Percentiles rank a stretch among this genome's conserved stretches.
These are phyloP conservation scores for Ceryle rudis DNA, from an alignment of 2,797 vertebrate species.

Conservation along the genomic window DNA sequence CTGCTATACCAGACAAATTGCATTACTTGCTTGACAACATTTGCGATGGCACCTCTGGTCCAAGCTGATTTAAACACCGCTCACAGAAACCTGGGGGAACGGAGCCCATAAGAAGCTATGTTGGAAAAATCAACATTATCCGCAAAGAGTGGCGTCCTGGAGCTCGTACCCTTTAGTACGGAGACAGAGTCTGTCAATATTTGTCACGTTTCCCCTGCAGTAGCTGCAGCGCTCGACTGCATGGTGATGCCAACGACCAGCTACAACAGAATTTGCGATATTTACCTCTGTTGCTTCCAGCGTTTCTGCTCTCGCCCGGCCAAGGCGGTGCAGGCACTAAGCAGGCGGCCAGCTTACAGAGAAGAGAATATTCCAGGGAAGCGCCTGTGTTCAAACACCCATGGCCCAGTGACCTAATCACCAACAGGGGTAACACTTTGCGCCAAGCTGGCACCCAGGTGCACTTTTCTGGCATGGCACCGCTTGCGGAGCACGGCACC, in stretches of 20 bases:
- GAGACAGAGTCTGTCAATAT: background rate
- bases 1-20: background rate
- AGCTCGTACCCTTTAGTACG: background rate
- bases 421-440: background rate
- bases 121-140: background rate
- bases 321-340: rapidly evolving
- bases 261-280: rapidly evolving
- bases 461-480: background rate
- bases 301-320: background rate
- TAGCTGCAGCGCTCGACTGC: background rate
- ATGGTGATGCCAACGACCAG: background rate
- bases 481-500: background rate
- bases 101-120: background rate
- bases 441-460: background rate
- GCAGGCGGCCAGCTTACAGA: background rate
- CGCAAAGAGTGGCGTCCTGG: background rate
- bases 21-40: background rate
- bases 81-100: background rate
- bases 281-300: background rate
- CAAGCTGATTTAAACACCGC: background rate
- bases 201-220: background rate
- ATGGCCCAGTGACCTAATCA: background rate
- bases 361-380: background rate
- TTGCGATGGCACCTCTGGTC: background rate
- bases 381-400: background rate